Evolutionary conservation across 2,888 invertebrate species (phyloP), one percentile per base, ranked within the genome.

Genomic region (Cheilosia soror): DNA sequence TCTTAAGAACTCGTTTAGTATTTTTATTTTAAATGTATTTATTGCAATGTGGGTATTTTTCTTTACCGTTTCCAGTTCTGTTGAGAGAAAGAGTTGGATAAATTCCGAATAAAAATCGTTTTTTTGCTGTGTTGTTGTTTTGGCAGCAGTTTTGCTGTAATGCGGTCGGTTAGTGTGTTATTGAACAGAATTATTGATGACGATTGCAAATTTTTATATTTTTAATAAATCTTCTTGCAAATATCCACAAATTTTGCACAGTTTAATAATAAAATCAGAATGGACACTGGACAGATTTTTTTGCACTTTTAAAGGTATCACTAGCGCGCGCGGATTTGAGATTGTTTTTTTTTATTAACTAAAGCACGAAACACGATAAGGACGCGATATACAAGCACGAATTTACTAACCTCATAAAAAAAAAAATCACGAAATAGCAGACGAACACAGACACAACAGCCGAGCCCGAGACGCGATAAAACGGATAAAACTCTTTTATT

Each of bases 361-460:
- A 53, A 66, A 49, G 7, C 42, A 25, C n/a, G 6, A 27, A 9
- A 25, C 6, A 20, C 55, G 55, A 57, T 55, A 42, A 53, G 5
- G 33, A 55, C 33, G 68, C 57, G 57, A 53, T n/a, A 51, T 4
- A 40, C n/a, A 33, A 25, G 15, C 51, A 25, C 40, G 42, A 5
- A 68, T 55, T 55, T 7, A 33, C 9, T n/a, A 29, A 9, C n/a
- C 9, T 20, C 42, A 29, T 33, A 57, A 13, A 7, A 51, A 77
- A 57, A 66, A 78, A 68, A 49, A 62, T 47, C 57, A 44, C 73
- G 72, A 73, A 69, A 75, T 63, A 69, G 65, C 80, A 85, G 81
- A 85, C 85, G 76, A 85, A 85, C 42, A 63, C 81, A 76, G 68
- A 72, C 85, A 71, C 37, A 68, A 53, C 69, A 71, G 81, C 76